Base-by-base conservation (phyloP, 1,140 invertebrate species). In the Catajapyx aquilonaris region DNA sequence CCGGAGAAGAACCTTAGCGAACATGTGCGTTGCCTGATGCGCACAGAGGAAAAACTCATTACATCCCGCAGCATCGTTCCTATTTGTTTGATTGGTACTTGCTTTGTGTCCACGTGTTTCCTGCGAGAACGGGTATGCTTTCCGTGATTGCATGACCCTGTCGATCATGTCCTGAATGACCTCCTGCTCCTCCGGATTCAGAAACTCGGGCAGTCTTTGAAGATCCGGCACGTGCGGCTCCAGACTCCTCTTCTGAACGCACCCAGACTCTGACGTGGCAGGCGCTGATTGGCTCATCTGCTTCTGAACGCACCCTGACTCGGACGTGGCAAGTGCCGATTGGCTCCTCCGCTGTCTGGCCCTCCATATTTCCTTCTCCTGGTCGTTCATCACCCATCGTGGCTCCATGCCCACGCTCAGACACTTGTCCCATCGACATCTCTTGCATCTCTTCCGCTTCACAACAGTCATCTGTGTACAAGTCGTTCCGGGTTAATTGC, bases 351-450 rank as follows among this genome's bases (percentile, higher is more conserved):
- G 30, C 47, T 50, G 30, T 53, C 49, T 34, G 55, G 46, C n/a
- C n/a, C n/a, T 20, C 50, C 44, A n/a, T n/a, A n/a, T n/a, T 15
- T 48, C 38, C 18, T 56, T 32, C 41, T 61, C 57, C n/a, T 58
- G 50, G 34, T 61, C 59, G 5, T 48, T 53, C 57, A 61, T 61
- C 9, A 61, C 57, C 59, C 59, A 61, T 19, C 55, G 52, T 20
- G 53, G 61, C 43, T 61, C 59, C 59, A 61, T 61, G 19, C 59
- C 59, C 35, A 60, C 60, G 0, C 43, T 39, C 3, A 59, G 34
- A 41, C 59, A 61, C 46, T 57, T 57, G 28, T 57, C 38, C 37
- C 61, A 59, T 20, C 59, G 51, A 45, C 54, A 60, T 33, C 42
- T 43, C 42, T 59, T 52, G 34, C 52, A 52, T 13, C 33, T 41